These are phyloP conservation scores for Motacilla tschutschensis DNA, from an alignment of 2,113 vertebrate genomes.

Conservation along the genomic window DNA sequence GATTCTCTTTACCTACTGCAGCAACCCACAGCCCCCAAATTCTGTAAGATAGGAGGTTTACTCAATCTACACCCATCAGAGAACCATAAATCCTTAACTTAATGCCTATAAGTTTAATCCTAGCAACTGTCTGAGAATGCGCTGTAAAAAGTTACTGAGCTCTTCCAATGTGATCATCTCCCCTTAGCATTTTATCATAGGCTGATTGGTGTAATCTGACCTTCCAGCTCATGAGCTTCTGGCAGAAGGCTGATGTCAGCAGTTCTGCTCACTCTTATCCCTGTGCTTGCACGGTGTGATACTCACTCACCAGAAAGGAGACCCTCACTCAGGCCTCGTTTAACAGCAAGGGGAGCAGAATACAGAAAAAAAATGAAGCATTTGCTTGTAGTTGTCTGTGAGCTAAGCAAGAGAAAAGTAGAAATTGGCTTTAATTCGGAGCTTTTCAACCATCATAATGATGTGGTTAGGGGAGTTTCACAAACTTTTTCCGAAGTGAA, in stretches of 20 bases:
- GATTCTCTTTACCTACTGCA: background rate
- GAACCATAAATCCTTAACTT: background rate
- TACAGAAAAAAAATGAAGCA: background rate
- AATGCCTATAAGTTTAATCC: background rate
- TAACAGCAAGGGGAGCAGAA: background rate
- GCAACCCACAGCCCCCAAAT: background rate
- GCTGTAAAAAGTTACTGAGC: background rate
- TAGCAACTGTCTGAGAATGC: background rate
- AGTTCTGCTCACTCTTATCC: background rate
- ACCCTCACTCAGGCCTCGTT: background rate
- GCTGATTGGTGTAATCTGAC: background rate
- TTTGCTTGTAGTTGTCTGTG: background rate
- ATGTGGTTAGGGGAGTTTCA: background rate
- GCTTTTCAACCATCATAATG: background rate
- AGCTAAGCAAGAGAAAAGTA: constrained; percentile 3
- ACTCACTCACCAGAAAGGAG: background rate
- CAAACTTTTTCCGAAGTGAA: constrained; percentile 3
- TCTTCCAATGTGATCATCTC: background rate
- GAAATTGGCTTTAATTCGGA: background rate
- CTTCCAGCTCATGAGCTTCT: background rate
- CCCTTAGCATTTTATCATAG: background rate
- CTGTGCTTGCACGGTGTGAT: rapidly evolving
- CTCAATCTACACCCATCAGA: background rate
- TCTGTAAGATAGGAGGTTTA: background rate
- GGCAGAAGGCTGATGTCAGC: background rate